Evolutionary conservation across 23 tunicate species (phyloP).

Genomic region (Styela clava): DNA sequence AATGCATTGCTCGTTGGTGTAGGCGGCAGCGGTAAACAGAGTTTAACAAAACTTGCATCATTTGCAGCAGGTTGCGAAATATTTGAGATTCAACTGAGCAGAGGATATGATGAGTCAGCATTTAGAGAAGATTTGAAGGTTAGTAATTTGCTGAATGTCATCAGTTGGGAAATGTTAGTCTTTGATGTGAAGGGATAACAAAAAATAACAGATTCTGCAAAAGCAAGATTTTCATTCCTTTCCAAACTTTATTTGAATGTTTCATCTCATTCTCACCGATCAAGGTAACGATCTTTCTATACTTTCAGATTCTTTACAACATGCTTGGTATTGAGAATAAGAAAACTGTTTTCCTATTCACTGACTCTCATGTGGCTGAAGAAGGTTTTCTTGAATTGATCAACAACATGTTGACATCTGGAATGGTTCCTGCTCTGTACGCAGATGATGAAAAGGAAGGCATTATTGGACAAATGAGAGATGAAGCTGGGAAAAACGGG

Average conservation of each 20-base stretch:
- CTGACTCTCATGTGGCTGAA: constrained; percentile 99
- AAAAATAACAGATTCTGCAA: too few species aligned
- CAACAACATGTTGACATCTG: constrained; percentile 99
- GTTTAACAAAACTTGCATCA: constrained; percentile 88
- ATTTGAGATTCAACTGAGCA: constrained; percentile 87
- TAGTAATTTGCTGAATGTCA: too few species aligned
- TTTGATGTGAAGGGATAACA: too few species aligned
- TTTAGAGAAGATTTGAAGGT: constrained; percentile 98
- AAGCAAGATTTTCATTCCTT: too few species aligned
- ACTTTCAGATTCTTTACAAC: constrained; percentile 83
- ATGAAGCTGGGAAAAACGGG: constrained; percentile 85
- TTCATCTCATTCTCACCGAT: too few species aligned
- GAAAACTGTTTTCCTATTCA: constrained; percentile 89
- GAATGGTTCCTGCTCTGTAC: constrained; percentile 97
- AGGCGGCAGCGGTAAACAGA: constrained; percentile 98
- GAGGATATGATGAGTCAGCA: constrained; percentile 91
- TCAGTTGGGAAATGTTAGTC: too few species aligned
- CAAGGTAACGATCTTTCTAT: too few species aligned
- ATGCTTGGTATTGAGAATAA: constrained; percentile 93
- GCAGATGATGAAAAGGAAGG: constrained; percentile 99
- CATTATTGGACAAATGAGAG: constrained; percentile 90
- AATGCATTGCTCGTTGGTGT: constrained; percentile 96
- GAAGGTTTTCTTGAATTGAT: constrained; percentile 99
- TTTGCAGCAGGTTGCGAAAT: constrained; percentile 93
- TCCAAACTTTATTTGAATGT: too few species aligned